Percentiles rank a stretch among this genome's conserved stretches.
phyloP scores from a whole-genome alignment of 2,888 invertebrate genomes.

The Mythimna albipuncta region DNA sequence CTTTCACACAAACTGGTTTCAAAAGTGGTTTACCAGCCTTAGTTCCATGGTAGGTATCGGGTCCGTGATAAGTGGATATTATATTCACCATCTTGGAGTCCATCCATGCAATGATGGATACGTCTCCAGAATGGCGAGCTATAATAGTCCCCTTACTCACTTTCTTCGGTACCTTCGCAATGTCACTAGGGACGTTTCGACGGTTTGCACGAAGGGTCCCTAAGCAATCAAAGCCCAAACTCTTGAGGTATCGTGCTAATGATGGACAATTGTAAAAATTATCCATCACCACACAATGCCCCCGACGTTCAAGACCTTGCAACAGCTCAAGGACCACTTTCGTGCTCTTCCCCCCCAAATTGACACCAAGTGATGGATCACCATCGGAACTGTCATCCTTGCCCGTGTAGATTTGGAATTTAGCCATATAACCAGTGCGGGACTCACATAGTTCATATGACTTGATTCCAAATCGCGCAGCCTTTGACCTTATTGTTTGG shows the following conservation, averaged over 20 bases:
- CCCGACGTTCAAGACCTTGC: conserved; percentile 50
- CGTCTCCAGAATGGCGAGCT: conserved; percentile 51
- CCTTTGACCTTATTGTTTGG: conserved; percentile 52
- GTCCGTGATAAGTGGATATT: conserved; percentile 46
- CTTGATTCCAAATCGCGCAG: conserved; percentile 56
- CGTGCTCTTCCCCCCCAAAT: conserved; percentile 15
- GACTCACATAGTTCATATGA: conserved; percentile 59
- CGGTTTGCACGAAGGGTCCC: conserved; percentile 57
- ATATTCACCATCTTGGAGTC: conserved; percentile 44
- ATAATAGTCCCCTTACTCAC: conserved; percentile 28
- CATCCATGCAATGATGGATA: conserved; percentile 46
- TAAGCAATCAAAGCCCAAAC: conserved; percentile 55
- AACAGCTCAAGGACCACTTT: conserved; percentile 34
- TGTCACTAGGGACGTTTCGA: conserved; percentile 52
- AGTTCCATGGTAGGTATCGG: conserved; percentile 16
- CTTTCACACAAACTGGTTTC: conserved; percentile 46
- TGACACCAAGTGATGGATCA: not conserved
- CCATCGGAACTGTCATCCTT: not conserved
- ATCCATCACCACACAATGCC: conserved; percentile 47
- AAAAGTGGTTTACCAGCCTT: conserved; percentile 29
- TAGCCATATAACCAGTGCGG: conserved; percentile 47
- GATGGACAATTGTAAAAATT: conserved; percentile 51
- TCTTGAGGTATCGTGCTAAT: conserved; percentile 58
- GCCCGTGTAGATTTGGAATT: conserved; percentile 45
- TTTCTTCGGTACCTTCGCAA: conserved; percentile 3